Conservation (phyloP, 1,140 invertebrate species). For the Achatina immaculata region DNA sequence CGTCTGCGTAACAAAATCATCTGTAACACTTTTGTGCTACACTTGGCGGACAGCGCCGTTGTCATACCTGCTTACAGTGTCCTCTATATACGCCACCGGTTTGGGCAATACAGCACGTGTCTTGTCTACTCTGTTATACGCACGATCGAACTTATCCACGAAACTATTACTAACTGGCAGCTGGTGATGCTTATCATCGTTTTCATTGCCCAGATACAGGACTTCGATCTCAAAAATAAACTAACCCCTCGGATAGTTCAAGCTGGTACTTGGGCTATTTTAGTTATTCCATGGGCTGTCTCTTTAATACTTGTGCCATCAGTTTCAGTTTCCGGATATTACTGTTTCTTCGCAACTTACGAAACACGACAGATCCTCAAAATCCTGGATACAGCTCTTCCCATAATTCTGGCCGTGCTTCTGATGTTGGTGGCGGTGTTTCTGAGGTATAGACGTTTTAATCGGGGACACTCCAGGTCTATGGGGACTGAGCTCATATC, state of each 20-base stretch:
- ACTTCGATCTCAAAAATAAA: neutral
- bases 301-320: neutral
- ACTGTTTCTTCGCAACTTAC: neutral
- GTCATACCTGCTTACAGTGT: no score
- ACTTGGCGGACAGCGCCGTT: no score
- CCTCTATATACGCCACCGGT: no score
- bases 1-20: no score
- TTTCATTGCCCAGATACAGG: neutral
- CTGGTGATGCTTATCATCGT: neutral
- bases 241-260: neutral
- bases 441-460: neutral
- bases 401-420: neutral
- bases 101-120: no score
- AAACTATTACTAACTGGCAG: neutral
- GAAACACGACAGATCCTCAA: neutral
- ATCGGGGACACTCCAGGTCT: neutral
- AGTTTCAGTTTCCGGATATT: neutral
- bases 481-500: neutral
- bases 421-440: neutral
- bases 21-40: no score
- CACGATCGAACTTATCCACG: neutral
- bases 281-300: neutral
- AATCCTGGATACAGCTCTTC: neutral
- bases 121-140: no score
- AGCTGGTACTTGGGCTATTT: neutral